Evolutionary conservation across 2,113 vertebrate genomes (phyloP).

Genomic region (Morphnarchus princeps): DNA sequence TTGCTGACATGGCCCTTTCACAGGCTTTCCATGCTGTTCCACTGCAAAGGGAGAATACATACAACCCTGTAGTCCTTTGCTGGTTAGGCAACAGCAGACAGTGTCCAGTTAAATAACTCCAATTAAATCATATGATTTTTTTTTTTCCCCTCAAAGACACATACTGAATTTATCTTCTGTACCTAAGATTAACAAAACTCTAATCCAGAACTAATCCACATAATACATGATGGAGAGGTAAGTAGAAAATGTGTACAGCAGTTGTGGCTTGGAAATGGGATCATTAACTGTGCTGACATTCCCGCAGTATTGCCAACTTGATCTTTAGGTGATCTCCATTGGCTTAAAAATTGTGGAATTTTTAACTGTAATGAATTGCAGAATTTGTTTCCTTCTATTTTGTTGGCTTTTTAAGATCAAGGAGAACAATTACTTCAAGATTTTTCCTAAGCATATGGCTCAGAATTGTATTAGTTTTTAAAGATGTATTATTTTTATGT

Average conservation of each 20-base stretch:
- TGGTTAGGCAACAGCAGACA: not conserved
- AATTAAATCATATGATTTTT: not conserved
- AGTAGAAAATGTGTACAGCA: not conserved
- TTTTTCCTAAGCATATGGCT: conserved; percentile 14
- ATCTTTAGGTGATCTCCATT: not conserved
- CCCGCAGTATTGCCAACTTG: not conserved
- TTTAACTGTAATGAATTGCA: not conserved
- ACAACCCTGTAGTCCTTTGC: not conserved
- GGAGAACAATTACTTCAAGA: not conserved
- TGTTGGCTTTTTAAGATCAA: not conserved
- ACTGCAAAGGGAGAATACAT: not conserved
- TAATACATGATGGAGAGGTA: not conserved
- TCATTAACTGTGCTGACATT: not conserved
- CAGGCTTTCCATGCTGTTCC: not conserved
- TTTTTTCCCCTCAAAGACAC: not conserved
- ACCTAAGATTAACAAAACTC: not conserved
- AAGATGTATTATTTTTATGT: conserved; percentile 47
- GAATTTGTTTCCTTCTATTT: not conserved
- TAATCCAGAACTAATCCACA: not conserved
- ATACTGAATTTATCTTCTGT: not conserved
- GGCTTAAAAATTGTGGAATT: not conserved
- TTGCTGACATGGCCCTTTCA: not conserved
- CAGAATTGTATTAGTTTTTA: conserved; percentile 47
- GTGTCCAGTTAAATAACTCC: not conserved
- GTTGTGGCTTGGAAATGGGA: not conserved